Base-by-base conservation (phyloP, 2,888 invertebrate species). In the Phlogophora meticulosa region DNA sequence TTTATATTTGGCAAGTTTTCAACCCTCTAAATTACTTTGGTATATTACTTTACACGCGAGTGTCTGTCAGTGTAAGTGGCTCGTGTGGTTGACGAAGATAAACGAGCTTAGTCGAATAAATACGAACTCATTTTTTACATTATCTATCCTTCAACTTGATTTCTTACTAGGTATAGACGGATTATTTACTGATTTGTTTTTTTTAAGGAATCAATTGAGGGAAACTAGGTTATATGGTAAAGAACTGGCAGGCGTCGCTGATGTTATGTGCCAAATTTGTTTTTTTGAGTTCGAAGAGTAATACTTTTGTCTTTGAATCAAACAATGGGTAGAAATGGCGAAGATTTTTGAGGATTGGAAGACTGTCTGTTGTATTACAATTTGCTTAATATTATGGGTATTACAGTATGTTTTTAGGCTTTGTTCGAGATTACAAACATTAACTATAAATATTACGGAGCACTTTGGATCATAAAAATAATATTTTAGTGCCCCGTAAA, bases 1-100 rank as follows among this genome's bases (percentile, higher is more conserved):
- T 59, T 13, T 13, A 38, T 17, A 32, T 59, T 76, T 76, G 75
- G 75, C 75, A 76, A 66, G 66, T 62, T 66, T 76, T 76, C 76
- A 76, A 76, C 34, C 38, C 40, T 53, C n/a, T 9, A 56, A 42
- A 61, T 62, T 48, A 56, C 49, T 38, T 40, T 45, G 32, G 2
- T 38, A 43, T 45, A 60, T 34, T 43, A 45, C 43, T 10, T 38
- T 11, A 28, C 13, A 32, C n/a, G 11, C 15, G 28, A 11, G 2
- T 11, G 53, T 36, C 13, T 45, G n/a, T 52, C 38, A 34, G 13
- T 13, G 10, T 52, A 34, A 59, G 34, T 56, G 45, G 20, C 3
- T 56, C 22, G 20, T 70, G 34, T 43, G 20, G 17, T 42, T 55
- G n/a, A 53, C 38, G 40, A 48, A 57, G 40, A 53, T 43, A 24